Base-by-base conservation (phyloP, 2,113 vertebrate genomes). In the Pipra filicauda region DNA sequence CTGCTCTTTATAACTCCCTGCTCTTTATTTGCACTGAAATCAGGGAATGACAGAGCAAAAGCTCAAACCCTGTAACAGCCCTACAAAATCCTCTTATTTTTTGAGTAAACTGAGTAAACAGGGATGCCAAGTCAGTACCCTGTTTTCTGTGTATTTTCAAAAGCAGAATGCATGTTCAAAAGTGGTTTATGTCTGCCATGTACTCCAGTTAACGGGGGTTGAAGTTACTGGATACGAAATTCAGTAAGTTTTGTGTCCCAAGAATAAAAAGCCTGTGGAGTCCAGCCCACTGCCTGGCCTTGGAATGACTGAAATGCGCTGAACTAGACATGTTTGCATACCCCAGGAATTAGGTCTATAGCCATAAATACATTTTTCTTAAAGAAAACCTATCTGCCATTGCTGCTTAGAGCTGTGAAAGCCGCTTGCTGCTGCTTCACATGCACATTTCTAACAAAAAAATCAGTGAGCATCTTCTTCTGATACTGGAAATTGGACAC, bases 401-500 rank as follows among this genome's bases (percentile, higher is more conserved):
- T 75, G 84, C 73, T 85, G 79, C 35, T 85, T 48, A 27, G 22
- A 52, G 66, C 51, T 65, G 39, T 76, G 66, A 51, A 67, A 41
- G 51, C 11, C 49, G 20, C 23, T 31, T 19, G 4, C 7, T 30
- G 39, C 48, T 82, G n/a, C 72, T 80, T 61, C 72, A 43, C 37
- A 0, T 8, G 26, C n/a, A 11, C 8, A 0, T 31, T 37, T 71
- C 57, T 21, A 64, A 20, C 18, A 33, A 65, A 30, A 44, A 44
- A 41, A 26, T 5, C 3, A 8, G 12, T 15, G 11, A 49, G 12
- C 39, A 5, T 30, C 51, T 43, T 43, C 3, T 1, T 8, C 41
- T 24, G 74, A 23, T 54, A 72, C 18, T 37, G 17, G 27, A 51
- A 62, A 5, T 3, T 1, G 27, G 57, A 28, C 5, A 1, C 0